These are phyloP conservation scores for Proteles cristata DNA, from an alignment of 2,113 vertebrate species.

Conservation along the genomic window DNA sequence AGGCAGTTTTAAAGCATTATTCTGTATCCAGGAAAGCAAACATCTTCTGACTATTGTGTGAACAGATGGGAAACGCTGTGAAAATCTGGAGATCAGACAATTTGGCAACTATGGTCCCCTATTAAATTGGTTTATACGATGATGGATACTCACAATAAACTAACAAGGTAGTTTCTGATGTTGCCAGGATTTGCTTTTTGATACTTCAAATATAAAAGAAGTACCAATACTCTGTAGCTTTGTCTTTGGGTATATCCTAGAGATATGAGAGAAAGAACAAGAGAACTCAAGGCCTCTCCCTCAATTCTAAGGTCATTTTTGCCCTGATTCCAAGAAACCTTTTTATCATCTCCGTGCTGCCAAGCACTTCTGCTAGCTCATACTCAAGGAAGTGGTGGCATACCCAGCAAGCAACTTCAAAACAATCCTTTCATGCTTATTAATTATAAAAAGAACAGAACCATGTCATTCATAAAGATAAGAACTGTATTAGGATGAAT, in stretches of 20 bases:
- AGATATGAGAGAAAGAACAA: neutral
- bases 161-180: constrained; percentile 2
- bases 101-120: neutral
- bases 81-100: constrained; percentile 25
- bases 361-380: neutral
- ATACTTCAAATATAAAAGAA: neutral
- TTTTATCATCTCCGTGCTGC: neutral
- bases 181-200: constrained; percentile 34
- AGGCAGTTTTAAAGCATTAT: constrained; percentile 23
- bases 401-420: neutral
- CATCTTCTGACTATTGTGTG: constrained; percentile 14
- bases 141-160: constrained; percentile 34
- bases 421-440: neutral
- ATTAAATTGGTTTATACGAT: neutral
- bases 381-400: no score
- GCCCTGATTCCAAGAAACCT: neutral
- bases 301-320: neutral
- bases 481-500: neutral
- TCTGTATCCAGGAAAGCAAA: neutral
- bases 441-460: neutral
- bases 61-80: constrained; percentile 64
- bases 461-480: neutral
- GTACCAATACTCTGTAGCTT: neutral
- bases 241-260: neutral
- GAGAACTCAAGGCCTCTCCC: neutral